Base-by-base conservation (phyloP, 1,140 invertebrate species). In the Amyelois transitella region DNA sequence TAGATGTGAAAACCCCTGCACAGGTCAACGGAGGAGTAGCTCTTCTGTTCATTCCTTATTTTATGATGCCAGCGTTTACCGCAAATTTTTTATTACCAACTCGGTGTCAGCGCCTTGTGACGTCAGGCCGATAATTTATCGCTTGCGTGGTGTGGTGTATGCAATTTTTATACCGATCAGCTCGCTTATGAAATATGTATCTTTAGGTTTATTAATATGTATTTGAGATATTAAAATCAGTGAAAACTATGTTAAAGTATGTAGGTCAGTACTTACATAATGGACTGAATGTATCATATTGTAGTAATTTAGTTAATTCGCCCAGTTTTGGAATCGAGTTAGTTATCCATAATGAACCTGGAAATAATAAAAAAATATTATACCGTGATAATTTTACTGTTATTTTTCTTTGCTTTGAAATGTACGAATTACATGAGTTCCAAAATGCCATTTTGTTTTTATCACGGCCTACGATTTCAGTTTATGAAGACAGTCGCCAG, bases 201-300 rank as follows among this genome's bases (percentile, higher is more conserved):
- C 12, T 14, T n/a, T n/a, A n/a, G n/a, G n/a, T n/a, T n/a, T n/a
- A n/a, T n/a, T n/a, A n/a, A n/a, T n/a, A n/a, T n/a, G n/a, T n/a
- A n/a, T n/a, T n/a, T n/a, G n/a, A n/a, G n/a, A n/a, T n/a, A n/a
- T n/a, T n/a, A n/a, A n/a, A n/a, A n/a, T n/a, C n/a, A n/a, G n/a
- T n/a, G n/a, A n/a, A n/a, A n/a, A n/a, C n/a, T n/a, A n/a, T n/a
- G n/a, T n/a, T 38, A 14, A 38, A 14, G 32, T 38, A 14, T 38
- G n/a, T 38, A 38, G 32, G 32, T 38, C 0, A 4, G 32, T 60
- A 77, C 75, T 76, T 72, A 81, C 77, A 43, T 58, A 72, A 57
- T 28, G 64, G 65, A 21, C 65, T 64, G 55, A 75, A 62, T 28
- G 56, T 70, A 6, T 53, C 58, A 57, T 59, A 62, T n/a, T 59